These are phyloP conservation scores for Furcifer pardalis DNA, from an alignment of 2,797 vertebrate genomes.

Conservation along the genomic window DNA sequence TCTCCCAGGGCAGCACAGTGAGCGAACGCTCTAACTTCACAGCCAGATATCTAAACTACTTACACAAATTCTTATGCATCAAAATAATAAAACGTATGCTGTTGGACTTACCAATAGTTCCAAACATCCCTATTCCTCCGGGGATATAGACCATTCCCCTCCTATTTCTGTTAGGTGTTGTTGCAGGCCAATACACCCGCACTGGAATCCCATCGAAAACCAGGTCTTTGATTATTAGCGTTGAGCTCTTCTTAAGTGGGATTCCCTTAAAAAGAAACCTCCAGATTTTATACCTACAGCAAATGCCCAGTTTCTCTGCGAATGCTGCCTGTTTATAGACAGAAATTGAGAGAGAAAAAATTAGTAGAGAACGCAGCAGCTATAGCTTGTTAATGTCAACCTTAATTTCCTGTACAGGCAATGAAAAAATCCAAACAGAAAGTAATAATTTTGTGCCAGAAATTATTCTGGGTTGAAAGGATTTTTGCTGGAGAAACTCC, in stretches of 20 bases:
- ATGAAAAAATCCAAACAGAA: no score
- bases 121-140: conserved; percentile 77
- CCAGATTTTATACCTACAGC: not conserved
- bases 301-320: not conserved
- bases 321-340: not conserved
- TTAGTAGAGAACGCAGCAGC: not conserved
- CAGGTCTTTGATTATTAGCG: conserved; percentile 76
- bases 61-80: not conserved
- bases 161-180: conserved; percentile 59
- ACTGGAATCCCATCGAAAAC: conserved; percentile 79
- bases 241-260: conserved; percentile 31
- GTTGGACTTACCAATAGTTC: conserved; percentile 60
- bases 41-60: not conserved
- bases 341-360: no score
- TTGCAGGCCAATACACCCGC: conserved; percentile 75
- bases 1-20: no score
- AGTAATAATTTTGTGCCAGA: no score
- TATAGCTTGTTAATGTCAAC: not conserved
- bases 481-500: no score
- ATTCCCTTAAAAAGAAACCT: not conserved
- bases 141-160: conserved; percentile 78
- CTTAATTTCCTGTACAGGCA: not conserved
- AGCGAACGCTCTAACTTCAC: not conserved
- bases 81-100: not conserved
- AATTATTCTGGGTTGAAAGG: no score